phyloP scores from a whole-genome alignment of 2,888 invertebrate species.

The Orgyia antiqua region DNA sequence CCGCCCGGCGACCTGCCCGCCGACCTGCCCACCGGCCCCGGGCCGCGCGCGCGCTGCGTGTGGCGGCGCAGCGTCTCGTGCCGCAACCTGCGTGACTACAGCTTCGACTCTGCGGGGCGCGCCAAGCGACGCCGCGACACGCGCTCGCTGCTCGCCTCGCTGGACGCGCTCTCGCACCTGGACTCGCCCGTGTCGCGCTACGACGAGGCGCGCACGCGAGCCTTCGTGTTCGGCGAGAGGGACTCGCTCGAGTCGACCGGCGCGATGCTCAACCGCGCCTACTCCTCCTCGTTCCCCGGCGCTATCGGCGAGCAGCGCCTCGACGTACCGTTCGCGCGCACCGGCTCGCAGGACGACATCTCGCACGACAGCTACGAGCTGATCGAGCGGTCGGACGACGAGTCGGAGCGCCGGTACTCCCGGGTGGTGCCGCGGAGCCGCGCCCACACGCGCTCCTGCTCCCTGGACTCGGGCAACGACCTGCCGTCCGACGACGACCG shows the following conservation, averaged over 20 bases:
- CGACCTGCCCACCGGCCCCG: conserved; percentile 32
- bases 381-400: conserved; percentile 85
- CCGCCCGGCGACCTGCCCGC: conserved; percentile 28
- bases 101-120: conserved; percentile 84
- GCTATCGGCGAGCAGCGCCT: conserved; percentile 84
- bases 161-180: conserved; percentile 52
- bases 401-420: conserved; percentile 59
- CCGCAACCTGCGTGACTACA: conserved; percentile 88
- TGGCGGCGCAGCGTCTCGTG: conserved; percentile 91
- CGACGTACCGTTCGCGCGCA: conserved; percentile 81
- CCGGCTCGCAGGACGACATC: conserved; percentile 89
- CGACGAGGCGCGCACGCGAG: conserved; percentile 47
- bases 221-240: conserved; percentile 54
- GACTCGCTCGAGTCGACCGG: conserved; percentile 83
- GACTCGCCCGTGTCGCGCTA: conserved; percentile 49
- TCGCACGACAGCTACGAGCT: conserved; percentile 94
- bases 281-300: conserved; percentile 92
- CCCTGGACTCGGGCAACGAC: conserved; percentile 87
- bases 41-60: conserved; percentile 49
- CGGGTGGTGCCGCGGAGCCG: conserved; percentile 42
- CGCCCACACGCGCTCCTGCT: conserved; percentile 81
- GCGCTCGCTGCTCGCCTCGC: conserved; percentile 47
- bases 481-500: conserved; percentile 86
- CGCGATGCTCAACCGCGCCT: conserved; percentile 84
- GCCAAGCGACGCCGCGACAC: conserved; percentile 77